These are phyloP conservation scores for Xanthostigma xanthostigma DNA, from an alignment of 2,888 invertebrate species.

Conservation along the genomic window DNA sequence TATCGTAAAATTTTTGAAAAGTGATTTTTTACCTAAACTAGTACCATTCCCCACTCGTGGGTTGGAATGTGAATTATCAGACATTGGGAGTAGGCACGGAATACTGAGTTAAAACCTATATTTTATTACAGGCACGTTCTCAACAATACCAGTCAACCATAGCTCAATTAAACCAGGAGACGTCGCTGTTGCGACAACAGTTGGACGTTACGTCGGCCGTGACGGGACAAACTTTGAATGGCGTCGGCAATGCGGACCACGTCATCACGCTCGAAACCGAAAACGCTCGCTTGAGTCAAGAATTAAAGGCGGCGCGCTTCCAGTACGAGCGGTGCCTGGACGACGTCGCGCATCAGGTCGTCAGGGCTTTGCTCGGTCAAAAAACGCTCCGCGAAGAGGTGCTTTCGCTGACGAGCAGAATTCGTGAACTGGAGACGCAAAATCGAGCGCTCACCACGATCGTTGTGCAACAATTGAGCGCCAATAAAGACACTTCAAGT, in stretches of 20 bases:
- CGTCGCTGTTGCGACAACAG: slow-evolving; percentile 48
- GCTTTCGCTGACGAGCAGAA: slow-evolving; percentile 52
- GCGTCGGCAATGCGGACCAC: slow-evolving; percentile 33
- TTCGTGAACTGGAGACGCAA: slow-evolving; percentile 64
- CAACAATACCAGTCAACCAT: slow-evolving; percentile 57
- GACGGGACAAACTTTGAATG: slow-evolving; percentile 15
- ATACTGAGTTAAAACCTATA: too few relatives aligned
- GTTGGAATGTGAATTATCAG: too few relatives aligned
- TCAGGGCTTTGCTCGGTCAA: slow-evolving; percentile 68
- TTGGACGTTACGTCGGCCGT: slow-evolving; percentile 30
- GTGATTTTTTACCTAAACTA: too few relatives aligned
- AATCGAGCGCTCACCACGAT: slow-evolving; percentile 58
- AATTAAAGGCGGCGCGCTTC: slow-evolving; percentile 48
- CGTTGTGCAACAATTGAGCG: slow-evolving; percentile 47
- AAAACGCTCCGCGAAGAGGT: slow-evolving; percentile 73
- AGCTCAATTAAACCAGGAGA: slow-evolving; percentile 48
- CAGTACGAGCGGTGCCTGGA: slow-evolving; percentile 70
- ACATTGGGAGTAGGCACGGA: background rate
- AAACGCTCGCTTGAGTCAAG: slow-evolving; percentile 43
- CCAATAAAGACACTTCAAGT: slow-evolving; percentile 8
- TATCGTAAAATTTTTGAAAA: too few relatives aligned
- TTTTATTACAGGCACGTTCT: slow-evolving; percentile 52
- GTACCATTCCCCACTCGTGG: too few relatives aligned
- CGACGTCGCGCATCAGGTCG: slow-evolving; percentile 71
- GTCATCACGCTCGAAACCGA: slow-evolving; percentile 41